Evolutionary conservation across 2,888 invertebrate genomes (phyloP), one percentile per base, ranked within the genome.

Genomic region (Neoscelio sp.): DNA sequence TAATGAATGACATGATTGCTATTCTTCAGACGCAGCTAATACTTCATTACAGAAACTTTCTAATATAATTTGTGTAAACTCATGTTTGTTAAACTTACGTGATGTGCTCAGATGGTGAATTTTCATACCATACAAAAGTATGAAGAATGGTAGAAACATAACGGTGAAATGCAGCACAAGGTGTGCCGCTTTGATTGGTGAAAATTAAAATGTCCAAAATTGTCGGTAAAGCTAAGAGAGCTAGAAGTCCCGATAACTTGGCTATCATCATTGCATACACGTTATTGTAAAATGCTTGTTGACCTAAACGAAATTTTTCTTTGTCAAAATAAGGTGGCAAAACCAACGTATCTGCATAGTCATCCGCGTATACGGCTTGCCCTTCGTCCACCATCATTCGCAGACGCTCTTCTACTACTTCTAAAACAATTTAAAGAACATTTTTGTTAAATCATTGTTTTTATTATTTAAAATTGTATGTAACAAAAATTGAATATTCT

Each of bases 101-200:
- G 18, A 20, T 67, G 3, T 85, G 77, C 44, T 82, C 76, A 3
- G 54, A 71, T 6, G 90, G 92, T 58, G 95, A 94, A 23, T 93
- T 91, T 70, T 93, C 93, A 88, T 97, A 96, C 98, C 98, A 98
- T 2, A 94, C 90, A 10, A 93, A 89, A 70, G 95, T 94, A 86
- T 97, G 96, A 2, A 95, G 92, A 38, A 96, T 91, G 0, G 98
- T 98, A 3, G 95, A 93, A 5, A 96, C 90, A 88, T 98, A 98
- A 83, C 98, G 92, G 76, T 92, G 93, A 89, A 96, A 96, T 0
- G 96, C 94, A 0, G 93, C 92, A 48, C 92, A 90, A 0, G 92
- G 90, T 0, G 93, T 94, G 54, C 93, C 92, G 18, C 96, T 96
- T 85, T 94, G 94, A 18, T 93, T 92, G 0, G 97, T 96, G 82